These are phyloP conservation scores for Oryzaephilus surinamensis DNA, from an alignment of 1,140 invertebrate genomes.

Conservation along the genomic window DNA sequence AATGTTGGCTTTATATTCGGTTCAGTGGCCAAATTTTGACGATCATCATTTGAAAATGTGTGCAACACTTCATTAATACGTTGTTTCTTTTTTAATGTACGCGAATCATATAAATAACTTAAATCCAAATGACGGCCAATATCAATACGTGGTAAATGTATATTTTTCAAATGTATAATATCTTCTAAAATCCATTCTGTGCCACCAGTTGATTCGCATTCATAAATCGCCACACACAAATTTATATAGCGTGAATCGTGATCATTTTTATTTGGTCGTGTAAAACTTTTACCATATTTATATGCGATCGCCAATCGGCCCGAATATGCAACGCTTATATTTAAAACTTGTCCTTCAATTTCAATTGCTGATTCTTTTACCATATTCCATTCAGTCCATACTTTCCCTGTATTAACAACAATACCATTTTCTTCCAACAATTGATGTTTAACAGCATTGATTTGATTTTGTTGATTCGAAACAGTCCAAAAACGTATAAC, in stretches of 20 bases:
- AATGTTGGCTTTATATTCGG: conserved; percentile 57
- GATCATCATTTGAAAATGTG: conserved; percentile 46
- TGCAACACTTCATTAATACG: conserved; percentile 58
- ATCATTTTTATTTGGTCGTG: conserved; percentile 62
- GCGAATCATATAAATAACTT: conserved; percentile 71
- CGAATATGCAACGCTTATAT: conserved; percentile 94
- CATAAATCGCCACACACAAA: conserved; percentile 93
- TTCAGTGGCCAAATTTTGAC: conserved; percentile 49
- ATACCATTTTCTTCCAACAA: conserved; percentile 40
- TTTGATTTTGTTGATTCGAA: conserved; percentile 16
- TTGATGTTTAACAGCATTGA: conserved; percentile 21
- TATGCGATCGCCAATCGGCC: conserved; percentile 95
- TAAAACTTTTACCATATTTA: conserved; percentile 80
- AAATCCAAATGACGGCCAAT: conserved; percentile 70
- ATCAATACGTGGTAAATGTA: conserved; percentile 70
- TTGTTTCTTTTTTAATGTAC: conserved; percentile 69
- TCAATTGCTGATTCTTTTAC: conserved; percentile 68
- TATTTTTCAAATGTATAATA: conserved; percentile 82
- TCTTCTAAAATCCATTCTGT: conserved; percentile 99
- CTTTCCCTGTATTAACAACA: conserved; percentile 40
- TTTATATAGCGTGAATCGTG: conserved; percentile 83
- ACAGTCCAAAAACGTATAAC: conserved; percentile 48
- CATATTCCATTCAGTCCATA: conserved; percentile 30
- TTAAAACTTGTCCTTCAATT: conserved; percentile 66
- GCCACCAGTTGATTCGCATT: conserved; percentile 97